A percentile compares a stretch with the other conserved stretches of the same genome.
Conservation (phyloP, 1,140 invertebrate species). For the Brachionus rubens region DNA sequence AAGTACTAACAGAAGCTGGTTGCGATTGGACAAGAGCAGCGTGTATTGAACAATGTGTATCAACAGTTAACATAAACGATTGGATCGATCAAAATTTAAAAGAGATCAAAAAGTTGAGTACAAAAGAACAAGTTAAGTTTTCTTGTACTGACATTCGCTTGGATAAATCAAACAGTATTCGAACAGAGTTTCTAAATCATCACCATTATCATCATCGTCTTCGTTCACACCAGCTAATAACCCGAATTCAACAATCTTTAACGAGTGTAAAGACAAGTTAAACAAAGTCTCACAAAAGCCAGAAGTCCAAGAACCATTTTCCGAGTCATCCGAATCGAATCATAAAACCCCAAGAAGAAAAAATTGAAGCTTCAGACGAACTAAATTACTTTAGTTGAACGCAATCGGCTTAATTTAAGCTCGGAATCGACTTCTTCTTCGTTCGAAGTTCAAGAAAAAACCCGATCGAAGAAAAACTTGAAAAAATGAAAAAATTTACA, state of each 20-base stretch:
- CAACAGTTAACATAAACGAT: constrained; percentile 11
- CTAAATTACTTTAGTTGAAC: not conserved
- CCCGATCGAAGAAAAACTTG: not conserved
- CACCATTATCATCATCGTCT: not conserved
- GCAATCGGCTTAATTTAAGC: not conserved
- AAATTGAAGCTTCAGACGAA: not conserved
- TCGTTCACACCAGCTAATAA: constrained; percentile 10
- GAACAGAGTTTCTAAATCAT: not conserved
- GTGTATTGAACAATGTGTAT: constrained; percentile 4
- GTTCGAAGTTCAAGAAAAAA: not conserved
- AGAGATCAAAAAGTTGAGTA: not conserved
- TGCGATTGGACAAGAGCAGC: constrained; percentile 49
- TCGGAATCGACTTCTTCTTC: not conserved
- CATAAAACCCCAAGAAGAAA: no score
- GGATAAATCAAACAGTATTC: no score
- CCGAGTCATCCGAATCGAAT: not conserved
- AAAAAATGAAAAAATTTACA: constrained; percentile 32
- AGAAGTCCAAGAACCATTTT: not conserved
- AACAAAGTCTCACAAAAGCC: not conserved
- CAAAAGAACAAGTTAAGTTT: not conserved
- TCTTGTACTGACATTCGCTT: not conserved
- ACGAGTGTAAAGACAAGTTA: not conserved
- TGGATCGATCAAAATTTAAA: constrained; percentile 25
- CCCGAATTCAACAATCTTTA: not conserved
- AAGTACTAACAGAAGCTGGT: constrained; percentile 46